A percentile compares a stretch with the other conserved stretches of the same genome.
phyloP scores from a whole-genome alignment of 2,797 vertebrate species.

The Myotis planiceps region DNA sequence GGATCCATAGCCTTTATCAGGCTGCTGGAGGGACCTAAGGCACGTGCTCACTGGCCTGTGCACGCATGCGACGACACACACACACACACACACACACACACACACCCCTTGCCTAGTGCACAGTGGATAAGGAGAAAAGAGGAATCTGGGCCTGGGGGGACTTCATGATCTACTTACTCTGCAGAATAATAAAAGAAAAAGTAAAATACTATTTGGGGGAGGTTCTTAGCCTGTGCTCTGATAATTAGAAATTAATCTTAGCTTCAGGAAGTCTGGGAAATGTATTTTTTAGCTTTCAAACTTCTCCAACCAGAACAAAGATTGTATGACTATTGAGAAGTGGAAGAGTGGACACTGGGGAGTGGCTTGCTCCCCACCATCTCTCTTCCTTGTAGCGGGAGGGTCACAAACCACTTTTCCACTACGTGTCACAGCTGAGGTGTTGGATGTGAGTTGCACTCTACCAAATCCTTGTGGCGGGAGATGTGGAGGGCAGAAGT shows the following conservation, averaged over 20 bases:
- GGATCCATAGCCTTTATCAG: neutral
- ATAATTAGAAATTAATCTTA: neutral
- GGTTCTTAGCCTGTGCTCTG: neutral
- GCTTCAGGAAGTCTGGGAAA: neutral
- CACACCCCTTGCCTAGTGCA: neutral
- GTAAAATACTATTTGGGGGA: neutral
- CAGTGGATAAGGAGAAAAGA: neutral
- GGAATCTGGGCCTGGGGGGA: neutral
- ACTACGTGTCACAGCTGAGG: neutral
- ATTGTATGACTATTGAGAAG: neutral
- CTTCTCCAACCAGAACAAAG: neutral
- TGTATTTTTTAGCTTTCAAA: neutral
- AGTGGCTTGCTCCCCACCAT: neutral
- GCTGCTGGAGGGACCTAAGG: neutral
- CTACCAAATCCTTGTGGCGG: neutral
- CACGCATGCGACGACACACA: fast-evolving
- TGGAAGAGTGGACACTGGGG: neutral
- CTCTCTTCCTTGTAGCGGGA: neutral
- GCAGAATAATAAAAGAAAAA: neutral
- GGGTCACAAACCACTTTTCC: too few species aligned
- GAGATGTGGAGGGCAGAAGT: neutral
- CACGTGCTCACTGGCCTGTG: fast-evolving
- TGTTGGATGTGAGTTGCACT: neutral
- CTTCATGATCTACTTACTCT: neutral
- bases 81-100: neutral